Percentiles rank a stretch among this genome's conserved stretches.
These are phyloP conservation scores for Benthochromis sp. DNA, from an alignment of 2,113 vertebrate genomes.

Conservation along the genomic window DNA sequence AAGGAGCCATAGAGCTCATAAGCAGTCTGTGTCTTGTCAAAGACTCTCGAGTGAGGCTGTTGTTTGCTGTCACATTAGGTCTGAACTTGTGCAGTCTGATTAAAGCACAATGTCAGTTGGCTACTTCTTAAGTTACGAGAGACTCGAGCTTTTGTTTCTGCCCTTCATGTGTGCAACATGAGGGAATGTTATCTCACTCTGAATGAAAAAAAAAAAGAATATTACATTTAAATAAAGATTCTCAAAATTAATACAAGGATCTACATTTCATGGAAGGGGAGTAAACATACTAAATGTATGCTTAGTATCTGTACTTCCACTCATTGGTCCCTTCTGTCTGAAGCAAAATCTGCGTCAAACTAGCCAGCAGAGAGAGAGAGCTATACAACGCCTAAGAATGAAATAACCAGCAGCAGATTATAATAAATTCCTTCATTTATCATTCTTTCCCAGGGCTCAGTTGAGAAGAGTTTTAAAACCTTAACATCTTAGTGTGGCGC, in stretches of 20 bases:
- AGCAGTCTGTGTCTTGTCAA: background rate
- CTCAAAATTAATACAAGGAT: background rate
- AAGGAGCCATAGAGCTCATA: background rate
- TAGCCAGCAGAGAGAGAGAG: background rate
- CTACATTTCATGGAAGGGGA: background rate
- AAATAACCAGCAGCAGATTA: background rate
- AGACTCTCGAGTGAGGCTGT: background rate
- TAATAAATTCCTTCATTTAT: slow-evolving; percentile 1
- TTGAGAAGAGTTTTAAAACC: background rate
- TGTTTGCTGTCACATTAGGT: background rate
- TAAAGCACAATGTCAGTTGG: background rate
- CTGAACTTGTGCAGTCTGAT: background rate
- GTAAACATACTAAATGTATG: background rate
- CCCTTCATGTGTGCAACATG: background rate
- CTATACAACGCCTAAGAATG: background rate
- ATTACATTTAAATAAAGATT: background rate
- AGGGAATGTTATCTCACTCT: background rate
- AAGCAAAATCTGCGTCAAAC: background rate
- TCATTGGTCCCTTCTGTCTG: background rate
- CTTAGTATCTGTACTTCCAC: background rate
- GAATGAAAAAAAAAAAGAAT: background rate
- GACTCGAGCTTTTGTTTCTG: background rate
- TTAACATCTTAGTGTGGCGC: background rate
- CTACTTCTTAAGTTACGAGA: background rate
- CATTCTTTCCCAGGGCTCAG: background rate